Percentiles rank a stretch among this genome's conserved stretches.
Conservation (phyloP, 2,888 invertebrate species). For the Zele albiditarsus region DNA sequence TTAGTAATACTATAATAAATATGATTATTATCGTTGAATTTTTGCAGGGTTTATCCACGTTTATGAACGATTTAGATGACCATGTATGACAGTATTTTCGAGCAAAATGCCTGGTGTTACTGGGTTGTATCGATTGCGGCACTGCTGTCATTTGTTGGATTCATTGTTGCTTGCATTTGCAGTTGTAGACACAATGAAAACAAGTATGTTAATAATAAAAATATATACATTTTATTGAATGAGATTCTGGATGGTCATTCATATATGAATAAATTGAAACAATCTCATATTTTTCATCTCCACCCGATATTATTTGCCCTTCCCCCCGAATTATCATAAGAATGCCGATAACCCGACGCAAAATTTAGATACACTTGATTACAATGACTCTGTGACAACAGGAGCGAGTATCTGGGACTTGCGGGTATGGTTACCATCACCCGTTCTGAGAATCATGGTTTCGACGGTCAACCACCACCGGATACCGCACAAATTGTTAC, state of each 20-base stretch:
- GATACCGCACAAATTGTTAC: constrained; percentile 61
- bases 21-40: constrained; percentile 15
- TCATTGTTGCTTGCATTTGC: constrained; percentile 82
- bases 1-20: constrained; percentile 21
- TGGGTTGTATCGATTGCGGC: constrained; percentile 68
- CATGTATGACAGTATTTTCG: constrained; percentile 64
- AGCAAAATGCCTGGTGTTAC: constrained; percentile 68
- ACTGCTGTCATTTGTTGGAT: constrained; percentile 74
- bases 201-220: constrained; percentile 76
- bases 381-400: constrained; percentile 65
- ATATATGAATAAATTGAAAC: not conserved
- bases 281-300: not conserved
- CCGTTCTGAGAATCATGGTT: constrained; percentile 76
- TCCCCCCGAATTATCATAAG: not conserved
- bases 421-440: constrained; percentile 83
- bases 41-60: constrained; percentile 31
- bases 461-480: constrained; percentile 63
- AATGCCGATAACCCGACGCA: not conserved
- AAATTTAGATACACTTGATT: constrained; percentile 44
- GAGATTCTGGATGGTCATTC: not conserved
- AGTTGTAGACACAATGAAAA: constrained; percentile 83
- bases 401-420: constrained; percentile 82
- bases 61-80: constrained; percentile 42
- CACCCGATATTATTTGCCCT: not conserved
- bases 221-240: not conserved